Percentiles rank a stretch among this genome's conserved stretches.
phyloP scores from a whole-genome alignment of 2,113 vertebrate species.

The Atlantisia rogersi region DNA sequence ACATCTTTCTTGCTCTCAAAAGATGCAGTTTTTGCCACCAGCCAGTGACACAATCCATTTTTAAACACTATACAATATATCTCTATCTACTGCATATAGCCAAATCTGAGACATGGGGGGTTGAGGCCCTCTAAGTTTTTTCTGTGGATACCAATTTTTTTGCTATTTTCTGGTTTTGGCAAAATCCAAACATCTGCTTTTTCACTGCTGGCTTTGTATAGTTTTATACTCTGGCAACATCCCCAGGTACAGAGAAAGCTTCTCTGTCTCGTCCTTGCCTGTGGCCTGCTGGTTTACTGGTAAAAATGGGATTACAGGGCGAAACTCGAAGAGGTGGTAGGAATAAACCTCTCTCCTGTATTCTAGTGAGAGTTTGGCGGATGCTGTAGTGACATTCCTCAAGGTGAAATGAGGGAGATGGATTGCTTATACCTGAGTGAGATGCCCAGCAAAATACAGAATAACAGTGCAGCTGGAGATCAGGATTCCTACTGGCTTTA shows the following conservation, averaged over 20 bases:
- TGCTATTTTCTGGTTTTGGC: neutral
- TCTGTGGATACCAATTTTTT: neutral
- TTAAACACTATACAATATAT: neutral
- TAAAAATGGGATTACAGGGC: neutral
- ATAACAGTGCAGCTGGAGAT: neutral
- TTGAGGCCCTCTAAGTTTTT: neutral
- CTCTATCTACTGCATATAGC: neutral
- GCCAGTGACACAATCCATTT: neutral
- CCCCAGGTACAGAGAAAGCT: neutral
- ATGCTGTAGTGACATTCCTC: neutral
- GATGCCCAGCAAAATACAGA: neutral
- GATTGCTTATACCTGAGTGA: neutral
- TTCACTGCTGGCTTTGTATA: neutral
- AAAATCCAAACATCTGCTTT: neutral
- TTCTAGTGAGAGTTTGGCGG: neutral
- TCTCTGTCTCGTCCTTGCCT: neutral
- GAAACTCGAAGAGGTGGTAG: neutral
- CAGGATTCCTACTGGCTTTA: neutral
- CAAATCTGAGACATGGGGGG: neutral
- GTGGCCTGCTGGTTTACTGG: neutral
- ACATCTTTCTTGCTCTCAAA: neutral
- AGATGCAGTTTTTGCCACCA: neutral
- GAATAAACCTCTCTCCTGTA: neutral
- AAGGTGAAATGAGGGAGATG: neutral
- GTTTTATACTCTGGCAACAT: neutral